Percentiles rank a stretch among this genome's conserved stretches.
phyloP scores from a whole-genome alignment of 2,113 vertebrate genomes.

The Boulengeromyrus knoepffleri region DNA sequence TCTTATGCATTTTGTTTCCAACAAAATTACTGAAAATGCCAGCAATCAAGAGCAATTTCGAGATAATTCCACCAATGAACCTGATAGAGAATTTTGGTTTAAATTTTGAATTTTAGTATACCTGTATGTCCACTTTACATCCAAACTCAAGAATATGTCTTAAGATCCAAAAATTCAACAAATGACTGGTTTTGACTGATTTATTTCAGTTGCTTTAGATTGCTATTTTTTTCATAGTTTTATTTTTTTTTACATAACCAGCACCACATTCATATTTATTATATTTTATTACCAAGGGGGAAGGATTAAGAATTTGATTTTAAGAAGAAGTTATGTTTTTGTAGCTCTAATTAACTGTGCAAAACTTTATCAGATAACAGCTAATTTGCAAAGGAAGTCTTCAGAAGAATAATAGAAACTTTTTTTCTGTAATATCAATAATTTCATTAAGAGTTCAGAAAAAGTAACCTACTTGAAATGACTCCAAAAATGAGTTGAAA shows the following conservation, averaged over 20 bases:
- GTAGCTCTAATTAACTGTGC: background rate
- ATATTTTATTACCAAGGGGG: background rate
- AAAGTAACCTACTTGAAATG: constrained; percentile 77
- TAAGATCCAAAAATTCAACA: background rate
- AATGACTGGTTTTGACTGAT: background rate
- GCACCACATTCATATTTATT: background rate
- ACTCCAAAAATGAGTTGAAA: constrained; percentile 95
- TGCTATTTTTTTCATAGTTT: background rate
- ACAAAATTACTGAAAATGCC: background rate
- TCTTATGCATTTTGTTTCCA: background rate
- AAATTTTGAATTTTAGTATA: background rate
- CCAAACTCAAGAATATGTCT: background rate
- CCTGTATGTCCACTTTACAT: background rate
- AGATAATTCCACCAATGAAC: background rate
- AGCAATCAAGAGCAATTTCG: background rate
- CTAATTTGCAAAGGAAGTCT: background rate
- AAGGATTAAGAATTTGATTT: background rate
- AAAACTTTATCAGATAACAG: background rate
- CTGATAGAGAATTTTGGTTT: background rate
- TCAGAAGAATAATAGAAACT: background rate
- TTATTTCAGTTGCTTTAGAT: background rate
- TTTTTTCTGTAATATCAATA: background rate
- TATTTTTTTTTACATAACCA: background rate
- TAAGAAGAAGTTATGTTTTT: background rate
- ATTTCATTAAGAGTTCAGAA: background rate